Percentiles rank a stretch among this genome's conserved stretches.
Evolutionary conservation across 2,113 vertebrate genomes (phyloP).

Genomic region (Otis tarda): DNA sequence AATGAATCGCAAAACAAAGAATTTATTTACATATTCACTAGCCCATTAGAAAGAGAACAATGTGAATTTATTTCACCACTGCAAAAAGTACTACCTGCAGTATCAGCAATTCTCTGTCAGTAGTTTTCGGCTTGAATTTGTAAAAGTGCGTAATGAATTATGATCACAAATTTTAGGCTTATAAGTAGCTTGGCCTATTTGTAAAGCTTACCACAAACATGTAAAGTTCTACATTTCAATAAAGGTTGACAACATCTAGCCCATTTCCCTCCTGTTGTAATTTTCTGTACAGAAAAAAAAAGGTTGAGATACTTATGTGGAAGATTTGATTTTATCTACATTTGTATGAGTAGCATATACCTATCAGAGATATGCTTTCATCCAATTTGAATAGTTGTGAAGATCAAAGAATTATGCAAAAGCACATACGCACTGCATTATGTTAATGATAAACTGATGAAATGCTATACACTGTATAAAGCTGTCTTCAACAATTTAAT

Average conservation of each 20-base stretch:
- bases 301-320: neutral
- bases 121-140: neutral
- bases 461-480: neutral
- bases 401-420: neutral
- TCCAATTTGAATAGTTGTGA: neutral
- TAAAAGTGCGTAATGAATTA: neutral
- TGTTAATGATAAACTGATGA: neutral
- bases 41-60: neutral
- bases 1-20: neutral
- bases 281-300: neutral
- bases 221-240: neutral
- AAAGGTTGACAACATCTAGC: neutral
- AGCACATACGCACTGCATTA: neutral
- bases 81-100: neutral
- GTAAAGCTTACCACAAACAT: neutral
- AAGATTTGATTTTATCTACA: neutral
- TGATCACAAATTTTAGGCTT: neutral
- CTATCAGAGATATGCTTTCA: neutral
- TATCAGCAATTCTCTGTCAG: neutral
- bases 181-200: neutral
- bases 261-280: neutral
- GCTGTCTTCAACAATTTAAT: neutral
- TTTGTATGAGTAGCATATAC: neutral
- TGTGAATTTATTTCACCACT: neutral
- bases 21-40: neutral